Percentiles rank a stretch among this genome's conserved stretches.
Evolutionary conservation across 2,113 vertebrate genomes (phyloP).

Genomic region (Etheostoma cragini): DNA sequence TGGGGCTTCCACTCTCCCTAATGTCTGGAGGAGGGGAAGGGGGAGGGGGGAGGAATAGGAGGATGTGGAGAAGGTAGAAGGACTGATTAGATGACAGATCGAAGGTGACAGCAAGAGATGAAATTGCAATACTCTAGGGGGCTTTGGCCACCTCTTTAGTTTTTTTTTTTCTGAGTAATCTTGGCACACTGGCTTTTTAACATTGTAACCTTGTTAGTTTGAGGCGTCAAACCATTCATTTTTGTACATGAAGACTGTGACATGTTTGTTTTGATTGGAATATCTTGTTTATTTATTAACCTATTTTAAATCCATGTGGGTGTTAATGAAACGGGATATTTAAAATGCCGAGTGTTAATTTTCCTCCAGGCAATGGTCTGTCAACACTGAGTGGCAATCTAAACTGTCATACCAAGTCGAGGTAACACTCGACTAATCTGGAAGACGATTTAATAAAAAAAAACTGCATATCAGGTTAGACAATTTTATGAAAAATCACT

Average conservation of each 20-base stretch:
- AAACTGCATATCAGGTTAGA: slow-evolving; percentile 37
- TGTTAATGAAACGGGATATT: slow-evolving; percentile 56
- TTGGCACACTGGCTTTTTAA: slow-evolving; percentile 69
- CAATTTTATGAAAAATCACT: slow-evolving; percentile 34
- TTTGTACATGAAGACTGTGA: slow-evolving; percentile 64
- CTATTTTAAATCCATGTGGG: slow-evolving; percentile 27
- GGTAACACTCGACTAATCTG: slow-evolving; percentile 47
- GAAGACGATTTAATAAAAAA: slow-evolving; percentile 36
- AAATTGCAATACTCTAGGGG: slow-evolving; percentile 65
- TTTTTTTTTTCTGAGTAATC: slow-evolving; percentile 32
- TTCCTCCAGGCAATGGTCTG: slow-evolving; percentile 47
- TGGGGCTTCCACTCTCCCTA: slow-evolving; percentile 98
- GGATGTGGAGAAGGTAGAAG: slow-evolving; percentile 77
- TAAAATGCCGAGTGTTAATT: slow-evolving; percentile 49
- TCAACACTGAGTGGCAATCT: slow-evolving; percentile 61
- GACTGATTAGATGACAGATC: slow-evolving; percentile 84
- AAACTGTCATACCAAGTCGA: slow-evolving; percentile 35
- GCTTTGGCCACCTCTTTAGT: slow-evolving; percentile 49
- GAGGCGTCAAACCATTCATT: slow-evolving; percentile 70
- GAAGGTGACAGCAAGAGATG: slow-evolving; percentile 66
- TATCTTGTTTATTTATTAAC: slow-evolving; percentile 40
- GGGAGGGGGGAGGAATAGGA: slow-evolving; percentile 73
- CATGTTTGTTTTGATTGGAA: slow-evolving; percentile 59
- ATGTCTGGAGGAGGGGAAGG: slow-evolving; percentile 89
- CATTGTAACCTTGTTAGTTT: slow-evolving; percentile 59